Evolutionary conservation across 2,888 invertebrate species (phyloP), one percentile per base, ranked within the genome.

Genomic region (Hymenopus coronatus): DNA sequence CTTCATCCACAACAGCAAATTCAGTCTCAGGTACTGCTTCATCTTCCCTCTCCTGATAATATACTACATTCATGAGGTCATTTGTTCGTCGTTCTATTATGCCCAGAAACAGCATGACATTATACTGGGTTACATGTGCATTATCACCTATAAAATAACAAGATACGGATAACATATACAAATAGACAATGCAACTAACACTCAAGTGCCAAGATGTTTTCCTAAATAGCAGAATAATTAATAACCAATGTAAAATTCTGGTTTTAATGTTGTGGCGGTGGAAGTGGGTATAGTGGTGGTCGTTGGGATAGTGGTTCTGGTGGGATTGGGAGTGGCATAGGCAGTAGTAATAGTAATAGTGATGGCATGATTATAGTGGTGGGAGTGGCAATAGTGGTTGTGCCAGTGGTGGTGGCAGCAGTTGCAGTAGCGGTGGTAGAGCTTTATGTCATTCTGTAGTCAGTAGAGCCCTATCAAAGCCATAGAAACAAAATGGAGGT

Each of bases 101-200:
- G 91, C 97, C 97, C 91, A 98, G 94, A 92, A 97, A 97, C 25
- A 98, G 95, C 89, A 97, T 95, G 0, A 97, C 97, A 93, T 98
- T 98, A 91, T 96, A 95, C 88, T 95, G 94, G 89, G 96, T 96
- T 83, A 98, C 96, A 28, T 95, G 95, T n/a, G 96, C 95, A 89
- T 96, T 95, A 30, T 96, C 95, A 84, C 97, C 94, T 92, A 92
- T 92, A 89, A 93, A 90, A 92, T 92, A 92, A 90, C 92, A 92
- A 88, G n/a, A 86, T 20, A 83, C 88, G 83, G n/a, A 82, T 88
- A 27, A 86, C 14, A 33, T 7, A 33, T 85, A 8, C 46, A n/a
- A 15, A 15, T 15, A 15, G 20, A 15, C 28, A 83, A 83, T 9
- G 27, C 6, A 83, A 1, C 15, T 27, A 83, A 83, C 1, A n/a